A percentile compares a stretch with the other conserved stretches of the same genome.
Evolutionary conservation across 1,140 invertebrate genomes (phyloP).

Genomic region (Bombus cullumanus): DNA sequence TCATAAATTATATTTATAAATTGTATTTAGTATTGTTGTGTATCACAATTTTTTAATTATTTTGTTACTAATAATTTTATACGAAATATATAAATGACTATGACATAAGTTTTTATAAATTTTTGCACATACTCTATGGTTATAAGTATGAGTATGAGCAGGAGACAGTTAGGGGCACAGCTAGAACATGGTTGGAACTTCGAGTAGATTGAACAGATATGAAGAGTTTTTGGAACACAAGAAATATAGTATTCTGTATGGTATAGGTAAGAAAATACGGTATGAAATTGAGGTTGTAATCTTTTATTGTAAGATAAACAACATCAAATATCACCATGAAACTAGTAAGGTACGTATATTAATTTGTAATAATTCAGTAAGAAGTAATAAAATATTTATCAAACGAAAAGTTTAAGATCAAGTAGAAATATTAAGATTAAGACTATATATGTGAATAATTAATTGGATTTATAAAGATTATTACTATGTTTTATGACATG

Average conservation of each 20-base stretch:
- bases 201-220: background rate
- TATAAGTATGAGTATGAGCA: too few species aligned
- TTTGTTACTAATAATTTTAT: background rate
- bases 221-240: background rate
- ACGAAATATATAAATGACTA: background rate
- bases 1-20: background rate
- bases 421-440: background rate
- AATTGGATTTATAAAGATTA: background rate
- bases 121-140: too few species aligned
- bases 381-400: background rate
- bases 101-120: too few species aligned
- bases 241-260: background rate
- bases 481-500: too few species aligned
- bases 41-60: background rate
- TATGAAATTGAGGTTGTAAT: constrained; percentile 51
- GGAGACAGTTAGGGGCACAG: too few species aligned
- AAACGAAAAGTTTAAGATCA: background rate
- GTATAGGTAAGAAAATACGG: background rate
- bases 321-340: constrained; percentile 68
- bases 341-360: constrained; percentile 73
- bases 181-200: too few species aligned
- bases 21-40: background rate
- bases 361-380: background rate
- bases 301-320: constrained; percentile 7
- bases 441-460: background rate